phyloP scores from a whole-genome alignment of 1,140 invertebrate genomes.

The Paraescarpia echinospica region DNA sequence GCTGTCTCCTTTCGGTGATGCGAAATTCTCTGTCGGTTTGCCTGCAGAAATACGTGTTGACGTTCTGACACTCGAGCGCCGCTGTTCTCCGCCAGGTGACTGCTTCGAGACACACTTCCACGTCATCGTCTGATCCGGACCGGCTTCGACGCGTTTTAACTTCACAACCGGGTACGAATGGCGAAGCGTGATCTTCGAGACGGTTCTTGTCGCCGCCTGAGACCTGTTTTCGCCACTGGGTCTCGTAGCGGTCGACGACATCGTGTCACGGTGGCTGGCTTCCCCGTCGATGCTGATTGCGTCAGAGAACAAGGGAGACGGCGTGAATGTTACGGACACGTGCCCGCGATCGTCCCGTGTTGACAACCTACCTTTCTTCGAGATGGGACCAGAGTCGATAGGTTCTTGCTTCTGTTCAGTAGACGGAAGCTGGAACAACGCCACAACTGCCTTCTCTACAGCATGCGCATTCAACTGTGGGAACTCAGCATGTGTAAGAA shows the following conservation, averaged over 20 bases:
- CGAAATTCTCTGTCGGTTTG: background rate
- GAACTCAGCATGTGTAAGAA: background rate
- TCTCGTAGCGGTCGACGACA: background rate
- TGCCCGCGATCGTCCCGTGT: background rate
- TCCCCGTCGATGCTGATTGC: background rate
- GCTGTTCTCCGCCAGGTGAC: background rate
- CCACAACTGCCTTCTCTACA: background rate
- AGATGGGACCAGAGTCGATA: background rate
- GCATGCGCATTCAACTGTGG: background rate
- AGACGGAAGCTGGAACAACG: background rate
- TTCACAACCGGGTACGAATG: background rate
- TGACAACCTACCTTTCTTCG: background rate
- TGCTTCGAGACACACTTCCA: background rate
- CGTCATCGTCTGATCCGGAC: background rate
- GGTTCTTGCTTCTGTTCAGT: background rate
- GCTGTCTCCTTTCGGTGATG: no score
- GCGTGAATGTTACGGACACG: background rate
- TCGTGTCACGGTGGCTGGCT: background rate
- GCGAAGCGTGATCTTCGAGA: background rate
- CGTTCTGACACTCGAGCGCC: background rate
- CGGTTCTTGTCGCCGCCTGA: no score
- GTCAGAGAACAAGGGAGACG: background rate
- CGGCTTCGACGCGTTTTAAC: background rate
- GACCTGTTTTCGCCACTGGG: background rate
- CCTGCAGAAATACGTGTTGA: background rate